phyloP scores from a whole-genome alignment of 1,140 invertebrate genomes.

The Calliopsis andreniformis region DNA sequence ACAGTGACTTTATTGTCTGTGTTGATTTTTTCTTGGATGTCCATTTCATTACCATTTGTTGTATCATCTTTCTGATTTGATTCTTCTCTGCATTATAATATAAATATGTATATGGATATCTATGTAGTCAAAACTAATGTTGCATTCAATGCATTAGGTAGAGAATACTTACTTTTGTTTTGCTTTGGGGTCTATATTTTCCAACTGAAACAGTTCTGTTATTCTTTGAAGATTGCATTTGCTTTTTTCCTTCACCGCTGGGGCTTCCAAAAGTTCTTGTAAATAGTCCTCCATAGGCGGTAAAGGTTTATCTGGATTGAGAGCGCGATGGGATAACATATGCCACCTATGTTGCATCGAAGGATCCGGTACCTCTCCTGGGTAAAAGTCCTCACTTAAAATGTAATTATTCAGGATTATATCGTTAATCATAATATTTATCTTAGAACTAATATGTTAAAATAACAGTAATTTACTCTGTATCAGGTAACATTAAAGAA shows the following conservation, averaged over 20 bases:
- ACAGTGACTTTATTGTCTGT: background rate
- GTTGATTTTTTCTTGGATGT: background rate
- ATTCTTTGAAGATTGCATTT: slow-evolving; percentile 41
- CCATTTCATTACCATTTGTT: background rate
- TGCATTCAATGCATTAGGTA: background rate
- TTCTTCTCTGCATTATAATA: background rate
- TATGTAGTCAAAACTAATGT: background rate
- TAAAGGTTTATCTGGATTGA: slow-evolving; percentile 62
- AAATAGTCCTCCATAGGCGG: slow-evolving; percentile 51
- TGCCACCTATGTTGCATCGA: slow-evolving; percentile 60
- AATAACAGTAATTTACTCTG: slow-evolving; percentile 32
- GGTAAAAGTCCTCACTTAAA: slow-evolving; percentile 46
- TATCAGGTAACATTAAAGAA: slow-evolving; percentile 53
- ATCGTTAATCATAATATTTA: no score
- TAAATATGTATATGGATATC: slow-evolving; percentile 6
- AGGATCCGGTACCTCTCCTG: slow-evolving; percentile 57
- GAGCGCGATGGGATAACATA: slow-evolving; percentile 54
- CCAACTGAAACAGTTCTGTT: slow-evolving; percentile 47
- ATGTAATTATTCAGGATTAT: no score
- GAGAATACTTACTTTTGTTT: slow-evolving; percentile 1
- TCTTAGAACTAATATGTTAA: background rate
- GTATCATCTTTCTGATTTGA: background rate
- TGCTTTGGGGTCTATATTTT: background rate
- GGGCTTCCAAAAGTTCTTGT: slow-evolving; percentile 42
- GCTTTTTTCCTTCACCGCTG: slow-evolving; percentile 31